These are phyloP conservation scores for Pachyuromys duprasi DNA, from an alignment of 2,797 vertebrate species.

Conservation along the genomic window DNA sequence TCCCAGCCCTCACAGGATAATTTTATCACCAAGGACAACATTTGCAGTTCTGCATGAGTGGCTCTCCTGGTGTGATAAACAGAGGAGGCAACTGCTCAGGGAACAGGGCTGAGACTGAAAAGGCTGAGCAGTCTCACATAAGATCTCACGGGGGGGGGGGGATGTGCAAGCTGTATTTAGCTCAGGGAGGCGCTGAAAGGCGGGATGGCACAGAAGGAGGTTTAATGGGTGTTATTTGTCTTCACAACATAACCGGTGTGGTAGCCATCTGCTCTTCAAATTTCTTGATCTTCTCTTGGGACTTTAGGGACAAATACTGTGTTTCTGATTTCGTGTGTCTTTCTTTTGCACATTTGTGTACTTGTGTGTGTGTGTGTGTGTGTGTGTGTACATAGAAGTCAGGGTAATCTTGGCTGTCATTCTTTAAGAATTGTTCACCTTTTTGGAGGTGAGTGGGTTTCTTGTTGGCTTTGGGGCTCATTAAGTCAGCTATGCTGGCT, in stretches of 20 bases:
- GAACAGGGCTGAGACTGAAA: not conserved
- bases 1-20: conserved; percentile 31
- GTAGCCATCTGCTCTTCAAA: not conserved
- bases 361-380: not conserved
- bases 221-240: not conserved
- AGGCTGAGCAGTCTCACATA: not conserved
- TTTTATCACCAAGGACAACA: conserved; percentile 64
- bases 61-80: conserved; percentile 45
- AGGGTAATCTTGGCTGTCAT: not conserved
- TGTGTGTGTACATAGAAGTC: not conserved
- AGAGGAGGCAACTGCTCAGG: not conserved
- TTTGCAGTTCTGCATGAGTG: conserved; percentile 26
- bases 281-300: not conserved
- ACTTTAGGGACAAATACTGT: not conserved
- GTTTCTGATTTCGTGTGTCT: not conserved
- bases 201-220: fast-evolving
- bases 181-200: not conserved
- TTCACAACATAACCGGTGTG: not conserved
- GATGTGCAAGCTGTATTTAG: not conserved
- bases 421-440: not conserved
- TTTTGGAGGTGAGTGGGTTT: not conserved
- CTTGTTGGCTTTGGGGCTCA: not conserved
- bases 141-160: not conserved
- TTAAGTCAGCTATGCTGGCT: not conserved
- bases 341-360: not conserved